Conservation (phyloP, 2,797 vertebrate genomes). For the Enteromius thamalakanensis region DNA sequence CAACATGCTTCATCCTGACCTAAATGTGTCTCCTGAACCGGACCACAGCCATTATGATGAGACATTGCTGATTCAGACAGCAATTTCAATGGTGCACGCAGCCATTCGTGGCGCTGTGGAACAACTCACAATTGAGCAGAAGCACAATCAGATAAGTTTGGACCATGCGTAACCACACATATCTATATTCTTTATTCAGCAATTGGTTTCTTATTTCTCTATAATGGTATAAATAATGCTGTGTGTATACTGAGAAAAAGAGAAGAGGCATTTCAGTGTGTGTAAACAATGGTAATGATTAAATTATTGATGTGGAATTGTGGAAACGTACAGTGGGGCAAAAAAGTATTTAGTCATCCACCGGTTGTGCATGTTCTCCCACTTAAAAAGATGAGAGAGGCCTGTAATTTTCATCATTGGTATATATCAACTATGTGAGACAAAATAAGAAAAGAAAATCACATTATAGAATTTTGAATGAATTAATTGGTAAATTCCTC, state of each 20-base stretch:
- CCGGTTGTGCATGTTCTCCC: too few relatives aligned
- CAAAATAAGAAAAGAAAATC: too few relatives aligned
- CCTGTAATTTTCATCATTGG: too few relatives aligned
- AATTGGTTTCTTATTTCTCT: neutral
- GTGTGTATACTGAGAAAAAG: neutral
- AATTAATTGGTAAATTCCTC: too few relatives aligned
- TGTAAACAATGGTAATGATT: neutral
- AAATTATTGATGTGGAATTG: neutral
- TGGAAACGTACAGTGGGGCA: neutral
- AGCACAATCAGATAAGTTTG: constrained; percentile 40
- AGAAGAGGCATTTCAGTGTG: neutral
- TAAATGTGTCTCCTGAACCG: constrained; percentile 7
- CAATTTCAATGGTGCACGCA: constrained; percentile 80
- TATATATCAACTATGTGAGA: too few relatives aligned
- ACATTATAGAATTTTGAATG: too few relatives aligned
- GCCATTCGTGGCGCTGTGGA: constrained; percentile 83
- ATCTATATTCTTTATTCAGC: neutral
- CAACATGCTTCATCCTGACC: constrained; percentile 22
- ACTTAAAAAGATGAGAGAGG: too few relatives aligned
- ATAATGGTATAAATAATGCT: neutral
- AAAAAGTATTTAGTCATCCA: too few relatives aligned
- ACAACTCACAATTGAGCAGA: constrained; percentile 73
- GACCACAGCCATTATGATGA: constrained; percentile 63
- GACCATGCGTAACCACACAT: constrained; percentile 43
- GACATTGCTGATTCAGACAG: constrained; percentile 78